Conservation (phyloP, 2,797 vertebrate genomes). For the Scolopax bukidnonensis region DNA sequence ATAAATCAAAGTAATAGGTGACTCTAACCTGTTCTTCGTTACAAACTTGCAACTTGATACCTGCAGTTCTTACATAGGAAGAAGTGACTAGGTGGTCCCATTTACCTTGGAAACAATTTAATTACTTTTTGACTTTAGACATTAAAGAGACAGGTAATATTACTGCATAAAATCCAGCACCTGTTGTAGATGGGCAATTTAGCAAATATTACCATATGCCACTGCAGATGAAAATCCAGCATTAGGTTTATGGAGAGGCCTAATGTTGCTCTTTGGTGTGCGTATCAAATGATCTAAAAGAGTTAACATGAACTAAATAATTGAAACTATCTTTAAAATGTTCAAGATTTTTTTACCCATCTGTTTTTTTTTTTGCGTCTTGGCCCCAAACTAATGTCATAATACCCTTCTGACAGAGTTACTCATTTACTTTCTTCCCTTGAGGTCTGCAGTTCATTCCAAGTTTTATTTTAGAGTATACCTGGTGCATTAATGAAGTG, state of each 20-base stretch:
- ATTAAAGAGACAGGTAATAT: not conserved
- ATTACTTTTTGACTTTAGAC: slow-evolving; percentile 13
- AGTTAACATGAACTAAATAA: not conserved
- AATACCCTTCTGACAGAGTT: not conserved
- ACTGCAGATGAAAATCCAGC: not conserved
- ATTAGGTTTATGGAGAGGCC: not conserved
- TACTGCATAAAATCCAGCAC: not conserved
- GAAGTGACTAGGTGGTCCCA: not conserved
- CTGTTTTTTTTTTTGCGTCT: not conserved
- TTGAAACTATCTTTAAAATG: not conserved
- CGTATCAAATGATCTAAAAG: not conserved
- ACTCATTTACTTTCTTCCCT: slow-evolving; percentile 14
- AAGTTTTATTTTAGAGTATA: not conserved
- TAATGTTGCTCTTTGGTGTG: not conserved
- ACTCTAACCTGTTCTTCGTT: not conserved
- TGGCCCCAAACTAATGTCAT: not conserved
- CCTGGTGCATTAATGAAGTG: not conserved
- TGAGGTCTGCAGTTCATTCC: not conserved
- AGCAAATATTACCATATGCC: not conserved
- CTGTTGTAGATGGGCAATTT: not conserved
- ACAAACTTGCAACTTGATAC: not conserved
- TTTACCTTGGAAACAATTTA: slow-evolving; percentile 16
- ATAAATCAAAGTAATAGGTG: not conserved
- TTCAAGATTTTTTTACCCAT: not conserved
- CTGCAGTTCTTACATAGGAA: not conserved